Base-by-base conservation (phyloP, 2,113 vertebrate genomes). In the Microcebus griseorufus region DNA sequence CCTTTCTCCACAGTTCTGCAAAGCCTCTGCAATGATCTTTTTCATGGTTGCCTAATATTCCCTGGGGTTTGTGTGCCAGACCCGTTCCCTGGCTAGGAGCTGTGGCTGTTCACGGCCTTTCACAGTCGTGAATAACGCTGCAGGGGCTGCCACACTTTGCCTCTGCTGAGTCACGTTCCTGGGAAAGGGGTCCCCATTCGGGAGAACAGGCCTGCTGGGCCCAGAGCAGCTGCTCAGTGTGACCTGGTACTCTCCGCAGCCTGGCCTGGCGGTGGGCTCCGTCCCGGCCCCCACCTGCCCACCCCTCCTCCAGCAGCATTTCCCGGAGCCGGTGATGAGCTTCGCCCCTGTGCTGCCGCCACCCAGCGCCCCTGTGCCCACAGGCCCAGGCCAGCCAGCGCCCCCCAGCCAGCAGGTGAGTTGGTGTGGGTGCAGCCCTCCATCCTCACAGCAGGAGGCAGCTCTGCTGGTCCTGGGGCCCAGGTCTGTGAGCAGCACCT, bases 351-450 rank as follows among this genome's bases (percentile, higher is more conserved):
- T 98, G 64, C 98, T 98, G 83, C 97, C 98, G 13, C 98, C 90
- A 22, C 98, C 98, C 0, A 96, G 98, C 12, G 39, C 98, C 69
- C 90, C 98, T 0, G 86, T 98, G 18, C 98, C 96, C 0, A 88
- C 98, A 16, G 98, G 97, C 39, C 98, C 97, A 78, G 91, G 97
- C 0, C 98, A 98, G 17, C 96, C 98, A 0, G 89, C 95, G 12
- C 97, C 99, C 92, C 70, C 97, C 0, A 12, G 96, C 81, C 99
- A 99, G 96, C 99, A 99, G 99, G 99, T 99, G 86, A 99, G 99
- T 90, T n/a, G 27, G 11, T 17, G 3, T 64, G 62, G 62, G 27
- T 64, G 62, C 25, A 29, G 62, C 62, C 25, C 27, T 5, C 62
- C 62, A 29, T 5, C 17, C 27, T 39, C 32, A 3, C 25, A 17